Evolutionary conservation across 2,113 vertebrate genomes (phyloP), one percentile per base, ranked within the genome.

Genomic region (Spizaetus ornatus): DNA sequence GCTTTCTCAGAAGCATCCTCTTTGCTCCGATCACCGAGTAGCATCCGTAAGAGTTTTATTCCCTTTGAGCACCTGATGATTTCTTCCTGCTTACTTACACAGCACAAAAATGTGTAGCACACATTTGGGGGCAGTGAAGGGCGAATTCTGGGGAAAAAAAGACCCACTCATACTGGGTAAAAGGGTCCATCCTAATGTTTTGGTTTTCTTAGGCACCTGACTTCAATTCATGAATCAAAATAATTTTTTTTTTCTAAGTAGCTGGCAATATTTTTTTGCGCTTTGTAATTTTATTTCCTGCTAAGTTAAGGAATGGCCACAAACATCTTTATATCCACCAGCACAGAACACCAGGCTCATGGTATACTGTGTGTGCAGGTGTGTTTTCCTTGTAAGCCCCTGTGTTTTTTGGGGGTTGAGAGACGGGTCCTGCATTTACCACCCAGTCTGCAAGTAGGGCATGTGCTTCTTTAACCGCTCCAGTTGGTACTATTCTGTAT

Each of bases 401-500:
- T 38, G 47, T 42, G 84, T 31, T 89, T 70, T 73, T 42, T 61
- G 9, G 82, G 59, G 52, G 11, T 32, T 80, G 45, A 62, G 66
- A 42, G 59, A 36, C 32, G 38, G 23, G 34, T 59, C 63, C 56
- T 82, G 43, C 38, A 3, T 78, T 91, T 61, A 16, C 50, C 47
- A 14, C 40, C 16, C 3, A 1, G 29, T 13, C 58, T 50, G 11
- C 50, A 29, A 36, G 43, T 12, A 90, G 27, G 48, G n/a, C 29
- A 4, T 9, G 29, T 6, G 20, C 73, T 56, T 19, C 61, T 93
- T 40, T 61, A 93, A 36, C 65, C n/a, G 9, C 71, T 89, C 82
- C 9, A 13, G 81, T 94, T 96, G 93, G 38, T 91, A 53, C 94
- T 86, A 4, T 63, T 91, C 61, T 9, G 4, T 59, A 32, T 59